Percentiles rank a stretch among this genome's conserved stretches.
These are phyloP conservation scores for Sminthurides bifidus DNA, from an alignment of 1,140 invertebrate species.

Conservation along the genomic window DNA sequence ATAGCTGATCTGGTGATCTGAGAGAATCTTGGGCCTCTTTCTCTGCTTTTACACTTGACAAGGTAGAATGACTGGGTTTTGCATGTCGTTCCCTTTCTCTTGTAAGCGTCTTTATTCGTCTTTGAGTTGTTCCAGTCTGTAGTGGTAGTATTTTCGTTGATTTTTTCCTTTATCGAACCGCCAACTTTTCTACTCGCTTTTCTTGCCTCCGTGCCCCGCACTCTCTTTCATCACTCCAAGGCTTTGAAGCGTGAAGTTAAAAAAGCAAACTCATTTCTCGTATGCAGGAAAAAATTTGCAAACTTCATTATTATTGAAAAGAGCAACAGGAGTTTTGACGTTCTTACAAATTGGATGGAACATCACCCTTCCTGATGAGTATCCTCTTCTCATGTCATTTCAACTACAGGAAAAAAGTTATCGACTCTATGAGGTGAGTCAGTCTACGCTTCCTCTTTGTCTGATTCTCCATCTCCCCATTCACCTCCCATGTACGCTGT, in stretches of 20 bases:
- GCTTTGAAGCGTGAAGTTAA: constrained; percentile 2
- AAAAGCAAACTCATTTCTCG: constrained; percentile 10
- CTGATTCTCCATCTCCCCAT: too few relatives aligned
- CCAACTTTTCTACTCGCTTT: not conserved
- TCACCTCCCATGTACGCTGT: too few relatives aligned
- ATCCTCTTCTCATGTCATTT: constrained; percentile 15
- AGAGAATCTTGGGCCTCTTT: too few relatives aligned
- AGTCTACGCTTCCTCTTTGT: too few relatives aligned
- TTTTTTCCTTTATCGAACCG: not conserved
- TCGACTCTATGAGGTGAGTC: constrained; percentile 25
- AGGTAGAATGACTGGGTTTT: too few relatives aligned
- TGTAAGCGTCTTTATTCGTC: too few relatives aligned
- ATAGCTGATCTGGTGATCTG: too few relatives aligned
- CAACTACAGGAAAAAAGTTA: constrained; percentile 21
- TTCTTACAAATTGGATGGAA: constrained; percentile 24
- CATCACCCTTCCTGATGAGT: constrained; percentile 13
- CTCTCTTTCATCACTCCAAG: not conserved
- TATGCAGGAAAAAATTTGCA: constrained; percentile 23
- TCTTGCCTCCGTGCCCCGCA: not conserved
- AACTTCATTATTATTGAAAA: constrained; percentile 27
- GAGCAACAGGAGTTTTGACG: constrained; percentile 26
- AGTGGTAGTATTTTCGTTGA: too few relatives aligned
- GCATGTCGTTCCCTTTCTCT: too few relatives aligned
- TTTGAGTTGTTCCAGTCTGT: too few relatives aligned
- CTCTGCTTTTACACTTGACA: too few relatives aligned